Evolutionary conservation across 1,140 invertebrate species (phyloP).

Genomic region (Venustaconcha ellipsiformis): DNA sequence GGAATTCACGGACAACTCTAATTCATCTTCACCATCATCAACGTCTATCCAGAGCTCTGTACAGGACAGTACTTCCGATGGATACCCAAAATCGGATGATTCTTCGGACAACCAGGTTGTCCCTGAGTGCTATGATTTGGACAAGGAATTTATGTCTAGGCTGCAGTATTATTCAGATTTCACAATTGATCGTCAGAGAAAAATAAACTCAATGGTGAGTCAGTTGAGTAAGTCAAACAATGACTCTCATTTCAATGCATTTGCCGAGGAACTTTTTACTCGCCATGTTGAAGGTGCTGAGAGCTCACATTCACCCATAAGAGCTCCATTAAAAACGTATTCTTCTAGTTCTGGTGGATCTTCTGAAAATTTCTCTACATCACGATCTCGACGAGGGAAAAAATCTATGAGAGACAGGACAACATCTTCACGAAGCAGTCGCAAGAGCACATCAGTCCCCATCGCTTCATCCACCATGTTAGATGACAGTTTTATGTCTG

Average conservation of each 20-base stretch:
- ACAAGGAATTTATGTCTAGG: constrained; percentile 56
- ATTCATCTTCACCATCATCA: constrained; percentile 29
- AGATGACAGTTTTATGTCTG: constrained; percentile 41
- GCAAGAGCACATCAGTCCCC: constrained; percentile 34
- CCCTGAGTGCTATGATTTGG: constrained; percentile 45
- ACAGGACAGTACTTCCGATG: constrained; percentile 37
- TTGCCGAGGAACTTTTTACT: constrained; percentile 37
- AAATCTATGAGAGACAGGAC: constrained; percentile 14
- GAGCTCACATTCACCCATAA: constrained; percentile 18
- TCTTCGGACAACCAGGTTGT: constrained; percentile 51
- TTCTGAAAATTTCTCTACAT: constrained; percentile 25
- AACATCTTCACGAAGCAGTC: constrained; percentile 24
- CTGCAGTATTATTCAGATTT: constrained; percentile 58
- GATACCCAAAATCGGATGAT: constrained; percentile 46
- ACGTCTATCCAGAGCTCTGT: constrained; percentile 36
- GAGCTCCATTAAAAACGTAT: not conserved
- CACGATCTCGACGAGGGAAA: constrained; percentile 18
- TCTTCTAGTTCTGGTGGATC: constrained; percentile 16
- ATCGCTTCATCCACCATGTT: constrained; percentile 47
- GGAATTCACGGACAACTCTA: constrained; percentile 18
- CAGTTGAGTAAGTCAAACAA: constrained; percentile 21
- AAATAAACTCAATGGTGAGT: constrained; percentile 46
- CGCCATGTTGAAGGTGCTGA: constrained; percentile 47
- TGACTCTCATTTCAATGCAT: constrained; percentile 20
- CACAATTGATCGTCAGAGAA: constrained; percentile 54